These are phyloP conservation scores for Crypturellus undulatus DNA, from an alignment of 2,113 vertebrate genomes.

Conservation along the genomic window DNA sequence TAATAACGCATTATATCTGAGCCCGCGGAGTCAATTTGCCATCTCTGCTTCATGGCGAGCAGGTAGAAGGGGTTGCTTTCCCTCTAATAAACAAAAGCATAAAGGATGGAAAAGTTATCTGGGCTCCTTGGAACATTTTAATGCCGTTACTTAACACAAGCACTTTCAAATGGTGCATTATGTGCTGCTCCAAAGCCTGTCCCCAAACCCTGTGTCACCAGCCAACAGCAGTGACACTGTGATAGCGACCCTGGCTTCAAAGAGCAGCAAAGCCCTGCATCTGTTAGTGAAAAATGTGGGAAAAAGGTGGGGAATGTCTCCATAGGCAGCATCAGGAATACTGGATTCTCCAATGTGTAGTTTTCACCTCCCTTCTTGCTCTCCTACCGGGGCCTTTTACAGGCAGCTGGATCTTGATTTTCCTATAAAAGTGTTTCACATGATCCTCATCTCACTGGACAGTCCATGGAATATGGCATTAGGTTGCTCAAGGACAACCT, in stretches of 20 bases:
- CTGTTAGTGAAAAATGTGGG: neutral
- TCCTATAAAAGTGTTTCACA: neutral
- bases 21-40: neutral
- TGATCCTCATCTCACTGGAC: neutral
- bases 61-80: neutral
- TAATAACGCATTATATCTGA: neutral
- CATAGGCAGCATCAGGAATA: neutral
- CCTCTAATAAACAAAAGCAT: neutral
- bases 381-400: neutral
- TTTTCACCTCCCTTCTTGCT: neutral
- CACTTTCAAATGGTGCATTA: neutral
- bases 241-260: neutral
- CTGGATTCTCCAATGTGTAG: neutral
- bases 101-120: constrained; percentile 25
- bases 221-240: neutral
- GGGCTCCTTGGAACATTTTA: neutral
- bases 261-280: fast-evolving
- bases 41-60: neutral
- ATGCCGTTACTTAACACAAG: neutral
- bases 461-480: neutral
- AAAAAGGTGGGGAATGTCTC: neutral
- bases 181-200: neutral
- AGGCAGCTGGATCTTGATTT: neutral
- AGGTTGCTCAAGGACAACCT: neutral
- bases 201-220: neutral